Evolutionary conservation across 1,140 invertebrate genomes (phyloP), one percentile per base, ranked within the genome.

Genomic region (Drosophila kikkawai): DNA sequence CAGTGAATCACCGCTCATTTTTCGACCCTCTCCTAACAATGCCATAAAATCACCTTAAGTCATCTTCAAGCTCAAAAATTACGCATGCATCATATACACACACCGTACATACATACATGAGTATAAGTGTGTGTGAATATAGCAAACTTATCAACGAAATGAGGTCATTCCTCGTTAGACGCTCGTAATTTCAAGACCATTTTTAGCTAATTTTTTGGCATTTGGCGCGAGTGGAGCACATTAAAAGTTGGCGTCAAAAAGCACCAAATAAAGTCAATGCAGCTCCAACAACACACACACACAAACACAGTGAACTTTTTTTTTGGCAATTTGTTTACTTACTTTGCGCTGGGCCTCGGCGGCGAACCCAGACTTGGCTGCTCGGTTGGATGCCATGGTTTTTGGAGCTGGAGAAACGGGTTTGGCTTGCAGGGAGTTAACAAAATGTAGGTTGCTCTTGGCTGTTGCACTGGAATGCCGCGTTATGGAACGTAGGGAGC

Each of bases 331-430:
- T 90, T 90, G 82, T 79, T 87, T 79, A 74, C 94, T 95, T 93
- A 98, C 97, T 95, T 98, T 98, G 92, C 96, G 95, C 93, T 98
- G 97, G 37, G 97, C 97, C 93, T 98, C 97, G 39, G 97, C 97
- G 71, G 97, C 97, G 94, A 98, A 97, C 95, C 97, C 97, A 93
- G 97, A 98, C 94, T 98, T 98, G 42, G 97, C 95, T 91, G 97
- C 97, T 93, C 97, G 95, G 94, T 97, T 97, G 93, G 95, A 95
- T 77, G 97, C 96, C 97, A 98, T 98, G 71, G 76, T 82, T 75
- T 76, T 66, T 87, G 85, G 67, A 61, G 75, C 50, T 86, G 67
- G 26, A 48, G 75, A 88, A 91, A 91, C 86, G 80, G 80, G 86
- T 91, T 91, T 91, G 68, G 86, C 87, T 91, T 91, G 71, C 73